phyloP scores from a whole-genome alignment of 2,113 vertebrate species.

The human (Homo sapiens) region GRCh38 chr16:24854001-24854500 shows the following conservation, averaged over 20 bases:
- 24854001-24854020: not conserved
- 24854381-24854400: not conserved
- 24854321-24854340: not conserved
- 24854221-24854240: not conserved
- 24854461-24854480: not conserved
- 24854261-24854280: not conserved
- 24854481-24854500: not conserved
- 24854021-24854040: slow-evolving; percentile 2
- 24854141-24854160: not conserved
- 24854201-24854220: not conserved
- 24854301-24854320: not conserved
- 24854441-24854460: not conserved
- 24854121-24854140: slow-evolving; percentile 46
- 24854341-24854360: not conserved
- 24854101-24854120: slow-evolving; percentile 53
- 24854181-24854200: not conserved
- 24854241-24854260: not conserved
- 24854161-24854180: not conserved
- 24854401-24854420: not conserved
- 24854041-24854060: not conserved
- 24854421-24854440: too few species aligned
- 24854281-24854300: not conserved
- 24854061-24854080: slow-evolving; percentile 71
- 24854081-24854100: not conserved
- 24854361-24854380: not conserved